These are phyloP conservation scores for Anableps anableps DNA, from an alignment of 2,797 vertebrate species.

Conservation along the genomic window DNA sequence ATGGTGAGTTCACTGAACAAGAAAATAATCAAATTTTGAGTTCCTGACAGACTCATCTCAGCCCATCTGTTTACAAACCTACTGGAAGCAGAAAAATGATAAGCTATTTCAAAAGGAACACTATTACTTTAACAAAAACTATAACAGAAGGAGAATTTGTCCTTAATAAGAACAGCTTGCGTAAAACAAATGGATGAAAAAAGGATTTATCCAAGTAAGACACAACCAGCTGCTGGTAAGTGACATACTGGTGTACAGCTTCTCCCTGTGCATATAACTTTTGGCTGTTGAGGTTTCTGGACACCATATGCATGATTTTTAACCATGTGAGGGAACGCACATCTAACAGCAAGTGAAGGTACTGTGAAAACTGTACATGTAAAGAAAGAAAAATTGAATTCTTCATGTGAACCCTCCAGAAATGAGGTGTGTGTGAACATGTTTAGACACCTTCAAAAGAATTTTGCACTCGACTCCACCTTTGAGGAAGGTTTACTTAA, in stretches of 20 bases:
- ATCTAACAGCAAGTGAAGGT: not conserved
- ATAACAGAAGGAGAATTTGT: not conserved
- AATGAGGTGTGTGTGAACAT: not conserved
- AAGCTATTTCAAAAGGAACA: not conserved
- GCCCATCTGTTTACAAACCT: not conserved
- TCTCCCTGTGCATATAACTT: not conserved
- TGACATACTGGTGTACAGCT: not conserved
- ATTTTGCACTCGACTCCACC: not conserved
- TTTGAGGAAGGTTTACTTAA: conserved; percentile 18
- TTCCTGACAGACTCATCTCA: not conserved
- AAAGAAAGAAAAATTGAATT: not conserved
- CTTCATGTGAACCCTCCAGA: not conserved
- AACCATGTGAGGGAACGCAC: not conserved
- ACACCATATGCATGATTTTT: not conserved
- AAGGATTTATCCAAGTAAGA: not conserved
- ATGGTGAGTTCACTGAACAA: not conserved
- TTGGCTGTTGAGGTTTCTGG: not conserved
- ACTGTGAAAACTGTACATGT: not conserved
- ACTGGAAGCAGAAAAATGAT: not conserved
- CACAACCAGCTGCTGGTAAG: not conserved
- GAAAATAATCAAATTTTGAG: not conserved
- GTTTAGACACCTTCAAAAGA: not conserved
- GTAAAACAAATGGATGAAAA: not conserved
- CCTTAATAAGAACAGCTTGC: not conserved
- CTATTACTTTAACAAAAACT: not conserved